These are phyloP conservation scores for Plusia festucae DNA, from an alignment of 2,888 invertebrate species.

Conservation along the genomic window DNA sequence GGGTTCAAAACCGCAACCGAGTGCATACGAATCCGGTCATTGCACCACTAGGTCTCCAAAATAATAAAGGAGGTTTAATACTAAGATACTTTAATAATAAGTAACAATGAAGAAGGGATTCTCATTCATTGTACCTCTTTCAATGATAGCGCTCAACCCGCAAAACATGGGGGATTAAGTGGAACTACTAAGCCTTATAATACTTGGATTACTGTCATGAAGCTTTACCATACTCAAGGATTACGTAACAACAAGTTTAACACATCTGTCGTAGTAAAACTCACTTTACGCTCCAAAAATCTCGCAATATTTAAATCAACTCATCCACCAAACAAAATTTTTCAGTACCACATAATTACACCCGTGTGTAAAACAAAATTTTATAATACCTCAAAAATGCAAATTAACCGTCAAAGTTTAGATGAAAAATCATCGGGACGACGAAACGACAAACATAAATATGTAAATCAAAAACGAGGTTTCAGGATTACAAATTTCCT, in stretches of 20 bases:
- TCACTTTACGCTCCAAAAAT: neutral
- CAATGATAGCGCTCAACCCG: neutral
- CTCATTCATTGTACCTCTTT: neutral
- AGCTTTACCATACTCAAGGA: neutral
- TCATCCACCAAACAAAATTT: constrained; percentile 13
- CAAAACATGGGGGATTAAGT: neutral
- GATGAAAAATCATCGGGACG: constrained; percentile 56
- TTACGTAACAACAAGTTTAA: neutral
- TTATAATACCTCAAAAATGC: constrained; percentile 50
- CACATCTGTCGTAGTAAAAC: neutral
- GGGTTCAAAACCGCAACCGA: too few relatives aligned
- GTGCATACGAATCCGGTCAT: too few relatives aligned
- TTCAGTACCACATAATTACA: constrained; percentile 26
- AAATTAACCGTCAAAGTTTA: constrained; percentile 60
- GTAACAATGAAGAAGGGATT: neutral
- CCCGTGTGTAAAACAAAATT: constrained; percentile 41
- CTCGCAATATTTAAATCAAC: constrained; percentile 25
- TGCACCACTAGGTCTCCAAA: too few relatives aligned
- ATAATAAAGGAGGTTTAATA: neutral
- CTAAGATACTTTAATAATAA: constrained; percentile 1
- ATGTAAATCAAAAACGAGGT: constrained; percentile 29
- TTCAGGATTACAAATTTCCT: constrained; percentile 3
- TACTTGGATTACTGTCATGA: neutral
- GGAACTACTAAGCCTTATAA: constrained; percentile 4
- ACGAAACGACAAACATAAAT: constrained; percentile 37